Percentiles rank a stretch among this genome's conserved stretches.
These are phyloP conservation scores for Sipunculus nudus DNA, from an alignment of 2,888 invertebrate species.

Conservation along the genomic window DNA sequence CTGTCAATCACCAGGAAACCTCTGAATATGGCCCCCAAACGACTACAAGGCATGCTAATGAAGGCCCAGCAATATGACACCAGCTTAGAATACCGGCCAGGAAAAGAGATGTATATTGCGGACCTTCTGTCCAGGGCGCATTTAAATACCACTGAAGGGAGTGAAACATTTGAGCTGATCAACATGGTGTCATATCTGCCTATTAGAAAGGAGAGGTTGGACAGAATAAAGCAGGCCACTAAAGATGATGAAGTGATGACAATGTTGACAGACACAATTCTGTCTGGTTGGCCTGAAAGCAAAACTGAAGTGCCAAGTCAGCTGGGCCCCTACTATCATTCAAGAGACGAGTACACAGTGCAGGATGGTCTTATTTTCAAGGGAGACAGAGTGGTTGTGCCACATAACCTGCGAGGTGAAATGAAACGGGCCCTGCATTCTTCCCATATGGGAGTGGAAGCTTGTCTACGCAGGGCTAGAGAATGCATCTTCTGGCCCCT, in stretches of 20 bases:
- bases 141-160: too few relatives aligned
- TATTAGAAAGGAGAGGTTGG: not conserved
- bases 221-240: conserved; percentile 3
- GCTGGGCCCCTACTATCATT: conserved; percentile 15
- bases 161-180: too few relatives aligned
- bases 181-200: too few relatives aligned
- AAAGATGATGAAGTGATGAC: conserved; percentile 10
- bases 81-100: too few relatives aligned
- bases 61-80: too few relatives aligned
- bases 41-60: too few relatives aligned
- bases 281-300: conserved; percentile 25
- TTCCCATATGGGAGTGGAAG: conserved; percentile 2
- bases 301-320: not conserved
- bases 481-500: conserved; percentile 5
- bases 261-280: conserved; percentile 8
- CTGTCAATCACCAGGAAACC: too few relatives aligned
- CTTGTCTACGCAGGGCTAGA: conserved; percentile 5
- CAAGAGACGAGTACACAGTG: conserved; percentile 26
- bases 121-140: too few relatives aligned
- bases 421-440: conserved; percentile 3
- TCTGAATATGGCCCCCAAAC: too few relatives aligned
- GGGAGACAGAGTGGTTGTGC: conserved; percentile 17
- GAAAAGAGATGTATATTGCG: too few relatives aligned
- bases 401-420: not conserved
- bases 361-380: conserved; percentile 29